These are phyloP conservation scores for Protosalanx chinensis DNA, from an alignment of 2,797 vertebrate species.

Conservation along the genomic window DNA sequence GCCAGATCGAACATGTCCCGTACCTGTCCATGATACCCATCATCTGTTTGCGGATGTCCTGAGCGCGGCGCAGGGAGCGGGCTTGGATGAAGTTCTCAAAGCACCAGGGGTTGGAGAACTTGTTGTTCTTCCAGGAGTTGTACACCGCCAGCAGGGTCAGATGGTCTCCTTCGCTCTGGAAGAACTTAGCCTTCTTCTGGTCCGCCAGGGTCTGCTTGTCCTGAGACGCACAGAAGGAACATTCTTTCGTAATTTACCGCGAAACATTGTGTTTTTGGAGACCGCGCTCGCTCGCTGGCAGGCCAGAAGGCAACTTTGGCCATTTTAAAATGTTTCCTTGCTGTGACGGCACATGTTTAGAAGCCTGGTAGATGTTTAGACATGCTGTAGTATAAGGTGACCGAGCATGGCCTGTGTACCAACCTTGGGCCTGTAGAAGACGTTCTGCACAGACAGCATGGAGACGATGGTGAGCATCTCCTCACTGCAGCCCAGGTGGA, in stretches of 20 bases:
- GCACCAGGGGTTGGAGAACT: slow-evolving; percentile 99
- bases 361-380: neutral
- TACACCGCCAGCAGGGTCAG: slow-evolving; percentile 95
- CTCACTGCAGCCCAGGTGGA: slow-evolving; percentile 96
- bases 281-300: too few species aligned
- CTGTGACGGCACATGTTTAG: too few species aligned
- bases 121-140: slow-evolving; percentile 99
- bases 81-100: slow-evolving; percentile 99
- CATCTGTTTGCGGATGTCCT: slow-evolving; percentile 99
- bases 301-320: too few species aligned
- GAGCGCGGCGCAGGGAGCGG: slow-evolving; percentile 88
- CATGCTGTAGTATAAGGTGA: neutral
- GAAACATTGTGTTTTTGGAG: neutral
- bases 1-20: neutral
- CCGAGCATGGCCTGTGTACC: neutral
- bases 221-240: slow-evolving; percentile 58
- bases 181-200: slow-evolving; percentile 99
- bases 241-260: neutral
- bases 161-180: slow-evolving; percentile 96
- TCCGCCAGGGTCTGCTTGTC: slow-evolving; percentile 97
- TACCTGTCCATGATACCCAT: slow-evolving; percentile 98
- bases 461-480: slow-evolving; percentile 98
- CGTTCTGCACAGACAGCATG: slow-evolving; percentile 97
- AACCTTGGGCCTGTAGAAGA: slow-evolving; percentile 97
- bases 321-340: too few species aligned